Base-by-base conservation (phyloP, 2,888 invertebrate genomes). In the Drosophila limbata region DNA sequence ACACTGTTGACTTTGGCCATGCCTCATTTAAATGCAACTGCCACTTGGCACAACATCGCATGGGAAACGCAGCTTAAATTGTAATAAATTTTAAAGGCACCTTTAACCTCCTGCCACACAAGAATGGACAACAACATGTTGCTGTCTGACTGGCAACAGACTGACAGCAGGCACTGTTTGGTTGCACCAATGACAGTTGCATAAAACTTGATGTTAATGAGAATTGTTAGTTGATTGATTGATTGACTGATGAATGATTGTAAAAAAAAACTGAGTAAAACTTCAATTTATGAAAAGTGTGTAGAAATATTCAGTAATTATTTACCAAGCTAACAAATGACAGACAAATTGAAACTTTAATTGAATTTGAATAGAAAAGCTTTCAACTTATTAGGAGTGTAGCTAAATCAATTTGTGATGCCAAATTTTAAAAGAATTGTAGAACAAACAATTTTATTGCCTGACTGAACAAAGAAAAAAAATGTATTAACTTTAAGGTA, bases 1-100 rank as follows among this genome's bases (percentile, higher is more conserved):
- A 19, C n/a, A 21, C 37, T 19, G 42, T 40, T 42, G 69, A 50
- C 65, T 25, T 25, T 64, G 87, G 68, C 61, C 65, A 84, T 77
- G 82, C 78, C 84, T 85, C 78, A 83, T 83, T 86, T 83, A 69
- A 83, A 69, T 77, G 81, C 66, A 52, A 66, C 59, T 44, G 47
- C 61, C 45, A 64, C 51, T 55, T n/a, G 40, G 15, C 11, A 21
- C 21, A 21, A 35, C 52, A 17, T 11, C 4, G 73, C 64, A 52
- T 63, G 61, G 33, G 57, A 73, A 56, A 52, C 76, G 50, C 76
- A 82, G 67, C 81, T 83, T 86, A 81, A 88, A 88, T 88, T 88
- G 83, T 66, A 88, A 86, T 88, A 81, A 83, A 88, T 84, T 77
- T 83, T 5, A 25, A 25, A 25, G 31, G 31, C 51, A 69, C 45